Conservation (phyloP, 2,113 vertebrate species). For the Anoura caudifer region DNA sequence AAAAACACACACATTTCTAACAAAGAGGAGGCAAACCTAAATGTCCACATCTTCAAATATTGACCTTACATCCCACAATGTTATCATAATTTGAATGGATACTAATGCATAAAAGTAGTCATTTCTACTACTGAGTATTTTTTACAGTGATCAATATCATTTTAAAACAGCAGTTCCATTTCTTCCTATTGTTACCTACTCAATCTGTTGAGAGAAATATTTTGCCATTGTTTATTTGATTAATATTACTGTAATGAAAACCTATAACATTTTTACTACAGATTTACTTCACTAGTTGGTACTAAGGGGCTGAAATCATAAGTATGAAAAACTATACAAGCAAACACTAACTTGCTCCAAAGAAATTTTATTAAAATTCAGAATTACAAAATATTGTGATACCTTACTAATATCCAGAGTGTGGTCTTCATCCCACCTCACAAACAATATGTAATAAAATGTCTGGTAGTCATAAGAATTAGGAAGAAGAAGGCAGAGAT, state of each 20-base stretch:
- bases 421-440: neutral
- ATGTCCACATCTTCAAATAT: neutral
- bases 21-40: neutral
- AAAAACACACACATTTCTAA: neutral
- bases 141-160: neutral
- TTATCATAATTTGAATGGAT: neutral
- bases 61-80: neutral
- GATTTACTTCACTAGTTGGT: neutral
- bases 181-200: neutral
- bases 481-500: neutral
- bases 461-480: neutral
- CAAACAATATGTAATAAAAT: neutral
- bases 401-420: neutral
- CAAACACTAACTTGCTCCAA: neutral
- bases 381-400: neutral
- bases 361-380: neutral
- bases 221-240: neutral
- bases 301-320: neutral
- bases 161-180: neutral
- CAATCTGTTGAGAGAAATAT: neutral
- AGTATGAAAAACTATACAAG: neutral
- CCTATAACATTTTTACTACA: neutral
- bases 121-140: neutral
- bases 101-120: neutral
- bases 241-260: neutral